Percentiles rank a stretch among this genome's conserved stretches.
phyloP scores from a whole-genome alignment of 1,140 invertebrate species.

The Philopotamus ludificatus region DNA sequence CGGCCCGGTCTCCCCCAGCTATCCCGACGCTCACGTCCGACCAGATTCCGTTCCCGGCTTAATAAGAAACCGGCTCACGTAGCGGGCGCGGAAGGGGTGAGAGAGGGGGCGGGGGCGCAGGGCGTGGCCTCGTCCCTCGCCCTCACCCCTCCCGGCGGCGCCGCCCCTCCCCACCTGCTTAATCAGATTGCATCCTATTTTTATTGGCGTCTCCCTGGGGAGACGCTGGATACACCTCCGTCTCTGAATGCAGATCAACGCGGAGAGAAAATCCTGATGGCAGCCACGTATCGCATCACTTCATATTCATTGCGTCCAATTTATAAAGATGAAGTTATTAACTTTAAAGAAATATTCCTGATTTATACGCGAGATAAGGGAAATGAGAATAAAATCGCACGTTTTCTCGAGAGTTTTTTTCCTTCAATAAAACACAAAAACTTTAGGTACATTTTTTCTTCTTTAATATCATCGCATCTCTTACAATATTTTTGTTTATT shows the following conservation, averaged over 20 bases:
- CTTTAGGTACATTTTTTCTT: background rate
- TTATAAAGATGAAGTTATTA: constrained; percentile 5
- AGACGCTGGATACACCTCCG: constrained; percentile 1
- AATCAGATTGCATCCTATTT: constrained; percentile 23
- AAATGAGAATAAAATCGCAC: constrained; percentile 4
- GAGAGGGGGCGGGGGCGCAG: background rate
- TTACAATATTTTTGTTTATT: constrained; percentile 12
- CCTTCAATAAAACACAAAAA: background rate
- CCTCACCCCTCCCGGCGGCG: background rate
- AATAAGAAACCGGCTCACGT: constrained; percentile 23
- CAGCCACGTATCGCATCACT: constrained; percentile 2
- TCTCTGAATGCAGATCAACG: background rate
- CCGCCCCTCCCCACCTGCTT: constrained; percentile 2
- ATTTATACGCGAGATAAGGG: background rate
- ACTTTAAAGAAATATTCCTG: background rate
- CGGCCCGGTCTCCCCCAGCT: background rate
- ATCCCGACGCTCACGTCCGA: constrained; percentile 3
- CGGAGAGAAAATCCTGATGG: constrained; percentile 6
- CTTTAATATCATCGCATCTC: constrained; percentile 16
- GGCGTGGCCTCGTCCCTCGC: constrained; percentile 11
- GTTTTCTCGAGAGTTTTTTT: background rate
- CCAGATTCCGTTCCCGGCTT: constrained; percentile 4
- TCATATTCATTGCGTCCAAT: background rate
- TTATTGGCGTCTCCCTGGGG: background rate
- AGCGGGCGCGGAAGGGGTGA: background rate